Evolutionary conservation across 2,797 vertebrate species (phyloP), one percentile per base, ranked within the genome.

Genomic region (Miichthys miiuy): DNA sequence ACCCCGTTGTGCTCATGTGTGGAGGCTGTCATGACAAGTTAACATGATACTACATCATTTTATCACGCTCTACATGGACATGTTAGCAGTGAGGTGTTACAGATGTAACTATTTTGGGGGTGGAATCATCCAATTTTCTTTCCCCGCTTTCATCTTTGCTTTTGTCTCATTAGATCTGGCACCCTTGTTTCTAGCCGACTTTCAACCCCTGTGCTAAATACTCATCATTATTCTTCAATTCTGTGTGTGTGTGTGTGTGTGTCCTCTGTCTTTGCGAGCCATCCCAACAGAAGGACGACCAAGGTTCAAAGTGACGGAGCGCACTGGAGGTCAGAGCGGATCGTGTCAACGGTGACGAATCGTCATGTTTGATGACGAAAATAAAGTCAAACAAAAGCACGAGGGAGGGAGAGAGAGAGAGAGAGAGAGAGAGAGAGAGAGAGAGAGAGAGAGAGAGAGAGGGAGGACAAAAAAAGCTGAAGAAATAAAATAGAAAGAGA

Each of bases 291-390:
- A 84, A 73, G 48, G 63, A 75, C 50, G 25, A 63, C 27, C 1
- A 76, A 42, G 68, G 80, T 84, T 88, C 69, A 84, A 88, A 86
- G 84, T 61, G 81, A 76, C 44, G 20, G 72, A 63, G 76, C 27
- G 3, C 57, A 10, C 72, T 18, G 69, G 80, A 84, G 86, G 79
- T 89, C 91, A 79, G 42, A n/a, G 70, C 63, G 4, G 42, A 51
- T 71, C 48, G 77, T 77, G 89, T 90, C 86, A 86, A 78, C 85
- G 44, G n/a, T 76, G 86, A 86, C 3, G 61, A 86, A 85, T 86
- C 50, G 13, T 81, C 72, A 44, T 75, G 79, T 85, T 82, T 83
- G 84, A 88, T 89, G 85, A 80, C 14, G 13, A 86, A 84, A 82
- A 87, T 83, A 72, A 75, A 88, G 83, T 68, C 57, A 77, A 84